phyloP scores from a whole-genome alignment of 2,797 vertebrate genomes.

The Cossypha niveicapilla region DNA sequence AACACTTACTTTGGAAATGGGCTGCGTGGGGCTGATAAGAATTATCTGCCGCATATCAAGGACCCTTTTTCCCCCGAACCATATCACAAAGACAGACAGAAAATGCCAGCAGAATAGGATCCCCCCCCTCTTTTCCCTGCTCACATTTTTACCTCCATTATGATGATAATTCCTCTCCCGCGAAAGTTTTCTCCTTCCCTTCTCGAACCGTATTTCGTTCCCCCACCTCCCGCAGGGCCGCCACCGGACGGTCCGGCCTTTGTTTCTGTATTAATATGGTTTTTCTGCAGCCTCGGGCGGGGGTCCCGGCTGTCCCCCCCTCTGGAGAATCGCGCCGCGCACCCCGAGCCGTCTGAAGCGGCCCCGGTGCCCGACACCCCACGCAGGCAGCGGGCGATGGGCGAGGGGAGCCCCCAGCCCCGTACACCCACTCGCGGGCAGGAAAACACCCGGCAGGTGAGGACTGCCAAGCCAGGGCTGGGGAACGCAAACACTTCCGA shows the following conservation, averaged over 20 bases:
- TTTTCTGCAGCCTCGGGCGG: neutral
- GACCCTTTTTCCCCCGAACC: slow-evolving; percentile 76
- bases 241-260: slow-evolving; percentile 8
- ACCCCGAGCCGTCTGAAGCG: neutral
- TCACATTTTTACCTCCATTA: slow-evolving; percentile 79
- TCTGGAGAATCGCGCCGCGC: neutral
- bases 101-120: slow-evolving; percentile 75
- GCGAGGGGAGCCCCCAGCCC: neutral
- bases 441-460: neutral
- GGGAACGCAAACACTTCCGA: neutral
- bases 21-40: slow-evolving; percentile 87
- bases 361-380: neutral
- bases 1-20: slow-evolving; percentile 80
- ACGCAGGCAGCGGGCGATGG: neutral
- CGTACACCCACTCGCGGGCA: neutral
- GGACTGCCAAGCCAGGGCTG: neutral
- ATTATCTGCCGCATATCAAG: slow-evolving; percentile 83
- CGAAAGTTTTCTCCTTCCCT: slow-evolving; percentile 46
- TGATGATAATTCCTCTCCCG: slow-evolving; percentile 81
- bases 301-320: neutral
- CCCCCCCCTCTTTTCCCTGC: slow-evolving; percentile 26
- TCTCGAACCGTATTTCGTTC: neutral
- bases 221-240: neutral
- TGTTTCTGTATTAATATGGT: neutral
- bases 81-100: slow-evolving; percentile 80